Conservation (phyloP, 2,113 vertebrate genomes). For the Python bivittatus region DNA sequence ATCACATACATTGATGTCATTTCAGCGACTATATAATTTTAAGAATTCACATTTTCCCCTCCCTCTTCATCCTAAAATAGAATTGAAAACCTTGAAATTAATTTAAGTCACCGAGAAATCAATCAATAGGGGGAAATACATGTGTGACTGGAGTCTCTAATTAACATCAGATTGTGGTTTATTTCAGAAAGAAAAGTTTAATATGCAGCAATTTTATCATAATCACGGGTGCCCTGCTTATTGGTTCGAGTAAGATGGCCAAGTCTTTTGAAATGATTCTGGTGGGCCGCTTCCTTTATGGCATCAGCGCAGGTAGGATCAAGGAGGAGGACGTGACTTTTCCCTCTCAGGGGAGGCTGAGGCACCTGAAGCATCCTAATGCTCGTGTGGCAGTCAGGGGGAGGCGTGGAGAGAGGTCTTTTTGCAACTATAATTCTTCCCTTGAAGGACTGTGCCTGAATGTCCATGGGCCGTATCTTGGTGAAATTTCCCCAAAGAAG, state of each 20-base stretch:
- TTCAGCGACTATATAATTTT: background rate
- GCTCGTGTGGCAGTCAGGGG: too few species aligned
- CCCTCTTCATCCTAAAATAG: background rate
- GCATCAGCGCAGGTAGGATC: conserved; percentile 62
- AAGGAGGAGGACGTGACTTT: background rate
- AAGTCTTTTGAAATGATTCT: conserved; percentile 68
- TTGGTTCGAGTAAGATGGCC: conserved; percentile 55
- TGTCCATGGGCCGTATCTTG: conserved; percentile 74
- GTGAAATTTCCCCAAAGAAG: conserved; percentile 78
- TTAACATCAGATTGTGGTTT: accelerated
- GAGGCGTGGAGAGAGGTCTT: background rate
- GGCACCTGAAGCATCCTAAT: background rate
- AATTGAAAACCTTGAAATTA: background rate
- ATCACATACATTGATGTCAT: background rate
- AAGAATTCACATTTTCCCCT: background rate
- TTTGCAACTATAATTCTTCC: background rate
- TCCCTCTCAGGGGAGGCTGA: background rate
- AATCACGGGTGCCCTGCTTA: conserved; percentile 34
- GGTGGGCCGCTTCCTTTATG: conserved; percentile 58
- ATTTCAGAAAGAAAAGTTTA: conserved; percentile 63
- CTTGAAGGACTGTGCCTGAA: conserved; percentile 71
- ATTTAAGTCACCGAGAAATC: background rate
- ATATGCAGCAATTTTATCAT: conserved; percentile 33
- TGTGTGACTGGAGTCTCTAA: background rate
- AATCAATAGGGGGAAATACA: background rate